Base-by-base conservation (phyloP, 2,797 vertebrate species). In the Pelochelys cantorii region DNA sequence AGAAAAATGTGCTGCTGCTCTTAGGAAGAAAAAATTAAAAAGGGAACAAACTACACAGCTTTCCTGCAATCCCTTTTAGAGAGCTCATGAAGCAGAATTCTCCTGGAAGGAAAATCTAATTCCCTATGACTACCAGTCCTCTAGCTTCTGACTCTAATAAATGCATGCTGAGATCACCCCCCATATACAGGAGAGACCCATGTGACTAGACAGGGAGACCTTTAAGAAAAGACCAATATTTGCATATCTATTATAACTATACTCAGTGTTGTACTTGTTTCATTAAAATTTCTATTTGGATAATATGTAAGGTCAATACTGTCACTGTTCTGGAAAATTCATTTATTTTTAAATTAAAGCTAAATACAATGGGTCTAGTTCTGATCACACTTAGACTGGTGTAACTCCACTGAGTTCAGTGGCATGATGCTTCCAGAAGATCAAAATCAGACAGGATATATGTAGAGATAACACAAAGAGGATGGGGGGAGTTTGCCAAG, bases 151-250 rank as follows among this genome's bases (percentile, higher is more conserved):
- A 78, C 89, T 95, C 94, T 97, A 93, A 97, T 93, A 96, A 97
- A 97, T 85, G 93, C 92, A 95, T 88, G 87, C 62, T 93, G 93
- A 89, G 11, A 96, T 91, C 77, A n/a, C 92, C 96, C 93, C 90
- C 95, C 90, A 75, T n/a, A 94, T 20, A 93, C 95, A 97, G 88
- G 94, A 93, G 95, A 98, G 96, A 97, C 95, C 95, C 95, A 95
- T 98, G 97, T 97, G 97, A 98, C 94, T 96, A 97, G 97, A 97
- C 95, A 85, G 92, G 94, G 97, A 98, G 98, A 98, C 98, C 98
- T 98, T 98, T 98, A 98, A 97, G 98, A 98, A 98, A 98, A 98
- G 98, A 98, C 98, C 98, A 98, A 98, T 98, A 98, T 98, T 98
- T 98, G 98, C 98, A 98, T 98, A 98, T 98, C 98, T 98, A 98